These are phyloP conservation scores for Andrena cerasifolii DNA, from an alignment of 1,140 invertebrate species.

Conservation along the genomic window DNA sequence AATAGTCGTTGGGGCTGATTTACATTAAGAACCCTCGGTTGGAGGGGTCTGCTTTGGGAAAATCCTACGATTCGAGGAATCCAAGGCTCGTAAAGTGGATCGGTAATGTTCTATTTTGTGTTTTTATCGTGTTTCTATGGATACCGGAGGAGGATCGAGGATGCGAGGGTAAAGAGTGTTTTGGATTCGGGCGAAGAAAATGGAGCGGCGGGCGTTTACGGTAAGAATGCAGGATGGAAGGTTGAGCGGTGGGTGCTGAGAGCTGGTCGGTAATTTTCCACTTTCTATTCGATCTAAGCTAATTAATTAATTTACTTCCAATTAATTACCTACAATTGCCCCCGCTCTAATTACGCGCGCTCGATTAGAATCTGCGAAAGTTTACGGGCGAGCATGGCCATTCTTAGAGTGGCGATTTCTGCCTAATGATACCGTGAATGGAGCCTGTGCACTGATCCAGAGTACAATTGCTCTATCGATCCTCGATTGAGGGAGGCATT, in stretches of 20 bases:
- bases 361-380: slow-evolving; percentile 67
- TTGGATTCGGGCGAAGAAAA: too few species aligned
- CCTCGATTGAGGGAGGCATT: too few species aligned
- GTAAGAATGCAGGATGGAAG: too few species aligned
- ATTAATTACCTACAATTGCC: slow-evolving; percentile 68
- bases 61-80: not conserved
- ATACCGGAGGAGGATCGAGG: too few species aligned
- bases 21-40: not conserved
- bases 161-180: too few species aligned
- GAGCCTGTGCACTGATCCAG: not conserved
- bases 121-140: too few species aligned
- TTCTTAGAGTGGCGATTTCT: slow-evolving; percentile 60
- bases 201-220: too few species aligned
- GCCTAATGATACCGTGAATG: slow-evolving; percentile 24
- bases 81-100: not conserved
- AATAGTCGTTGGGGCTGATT: not conserved
- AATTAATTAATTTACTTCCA: slow-evolving; percentile 67
- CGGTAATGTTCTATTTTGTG: not conserved
- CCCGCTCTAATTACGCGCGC: slow-evolving; percentile 62
- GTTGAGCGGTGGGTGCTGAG: too few species aligned
- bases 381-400: slow-evolving; percentile 60
- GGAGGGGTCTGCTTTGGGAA: not conserved
- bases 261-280: slow-evolving; percentile 60
- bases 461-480: not conserved
- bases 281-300: slow-evolving; percentile 52